These are phyloP conservation scores for Diadumene lineata DNA, from an alignment of 92 coral and sea anemone genomes.

Conservation along the genomic window DNA sequence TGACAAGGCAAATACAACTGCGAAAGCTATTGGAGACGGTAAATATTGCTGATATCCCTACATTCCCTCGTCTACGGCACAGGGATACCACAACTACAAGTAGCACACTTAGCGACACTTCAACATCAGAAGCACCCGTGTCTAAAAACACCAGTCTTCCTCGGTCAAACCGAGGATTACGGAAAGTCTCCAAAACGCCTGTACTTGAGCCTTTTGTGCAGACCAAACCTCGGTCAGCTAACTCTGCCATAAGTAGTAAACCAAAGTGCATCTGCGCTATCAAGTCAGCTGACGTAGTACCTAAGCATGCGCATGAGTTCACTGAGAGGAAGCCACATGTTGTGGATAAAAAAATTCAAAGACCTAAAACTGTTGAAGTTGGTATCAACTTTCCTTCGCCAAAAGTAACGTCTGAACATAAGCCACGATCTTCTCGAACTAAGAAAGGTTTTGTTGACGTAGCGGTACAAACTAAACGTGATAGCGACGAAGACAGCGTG, in stretches of 20 bases:
- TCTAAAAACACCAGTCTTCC: background rate
- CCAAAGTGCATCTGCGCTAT: conserved; percentile 55
- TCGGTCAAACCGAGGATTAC: conserved; percentile 23
- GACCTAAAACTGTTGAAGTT: conserved; percentile 60
- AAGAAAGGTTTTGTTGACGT: conserved; percentile 26
- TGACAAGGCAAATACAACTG: conserved; percentile 62
- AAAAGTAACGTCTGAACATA: background rate
- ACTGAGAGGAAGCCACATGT: background rate
- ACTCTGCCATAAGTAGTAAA: background rate
- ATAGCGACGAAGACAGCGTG: conserved; percentile 23
- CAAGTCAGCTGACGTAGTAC: conserved; percentile 20
- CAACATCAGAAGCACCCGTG: conserved; percentile 26
- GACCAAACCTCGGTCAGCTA: conserved; percentile 14
- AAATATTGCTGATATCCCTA: conserved; percentile 39
- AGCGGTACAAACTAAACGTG: conserved; percentile 36
- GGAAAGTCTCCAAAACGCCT: conserved; percentile 43
- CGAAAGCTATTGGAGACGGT: conserved; percentile 66
- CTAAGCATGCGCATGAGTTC: background rate
- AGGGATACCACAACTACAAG: conserved; percentile 35
- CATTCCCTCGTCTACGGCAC: conserved; percentile 38
- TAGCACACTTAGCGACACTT: conserved; percentile 35
- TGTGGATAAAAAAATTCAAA: conserved; percentile 3
- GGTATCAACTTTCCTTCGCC: conserved; percentile 93
- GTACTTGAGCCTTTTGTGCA: conserved; percentile 31
- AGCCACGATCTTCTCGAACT: background rate